phyloP scores from a whole-genome alignment of 2,797 vertebrate genomes.

The Gymnopithys bicolor region DNA sequence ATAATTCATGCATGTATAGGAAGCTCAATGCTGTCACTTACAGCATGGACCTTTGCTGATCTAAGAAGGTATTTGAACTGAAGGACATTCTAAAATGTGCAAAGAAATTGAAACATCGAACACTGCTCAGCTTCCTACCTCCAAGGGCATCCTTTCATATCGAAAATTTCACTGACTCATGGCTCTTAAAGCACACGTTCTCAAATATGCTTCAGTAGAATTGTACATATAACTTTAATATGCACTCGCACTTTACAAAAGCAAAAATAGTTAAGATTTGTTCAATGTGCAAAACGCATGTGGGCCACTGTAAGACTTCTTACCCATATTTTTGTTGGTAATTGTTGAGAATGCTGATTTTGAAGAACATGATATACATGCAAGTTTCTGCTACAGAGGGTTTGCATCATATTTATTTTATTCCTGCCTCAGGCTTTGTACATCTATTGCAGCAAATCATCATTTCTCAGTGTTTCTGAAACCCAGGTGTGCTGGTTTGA shows the following conservation, averaged over 20 bases:
- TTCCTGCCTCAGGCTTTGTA: not conserved
- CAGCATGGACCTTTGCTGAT: constrained; percentile 39
- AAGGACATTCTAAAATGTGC: constrained; percentile 42
- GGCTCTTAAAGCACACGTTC: not conserved
- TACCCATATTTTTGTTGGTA: not conserved
- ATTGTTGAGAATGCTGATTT: not conserved
- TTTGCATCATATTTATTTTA: not conserved
- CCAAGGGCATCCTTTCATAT: not conserved
- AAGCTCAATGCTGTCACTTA: constrained; percentile 56
- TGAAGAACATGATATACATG: not conserved
- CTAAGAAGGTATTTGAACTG: constrained; percentile 43
- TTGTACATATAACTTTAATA: not conserved
- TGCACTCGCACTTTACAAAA: not conserved
- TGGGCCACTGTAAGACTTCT: not conserved
- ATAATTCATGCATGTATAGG: constrained; percentile 63
- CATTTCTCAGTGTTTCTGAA: not conserved
- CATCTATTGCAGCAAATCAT: not conserved
- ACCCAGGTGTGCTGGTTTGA: not conserved
- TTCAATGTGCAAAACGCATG: not conserved
- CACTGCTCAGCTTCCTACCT: not conserved
- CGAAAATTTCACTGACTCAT: constrained; percentile 26
- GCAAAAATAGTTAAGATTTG: not conserved
- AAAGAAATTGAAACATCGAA: constrained; percentile 24
- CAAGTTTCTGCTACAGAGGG: not conserved
- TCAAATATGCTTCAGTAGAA: not conserved